phyloP scores from a whole-genome alignment of 2,113 vertebrate genomes.

The Eulemur macaco region DNA sequence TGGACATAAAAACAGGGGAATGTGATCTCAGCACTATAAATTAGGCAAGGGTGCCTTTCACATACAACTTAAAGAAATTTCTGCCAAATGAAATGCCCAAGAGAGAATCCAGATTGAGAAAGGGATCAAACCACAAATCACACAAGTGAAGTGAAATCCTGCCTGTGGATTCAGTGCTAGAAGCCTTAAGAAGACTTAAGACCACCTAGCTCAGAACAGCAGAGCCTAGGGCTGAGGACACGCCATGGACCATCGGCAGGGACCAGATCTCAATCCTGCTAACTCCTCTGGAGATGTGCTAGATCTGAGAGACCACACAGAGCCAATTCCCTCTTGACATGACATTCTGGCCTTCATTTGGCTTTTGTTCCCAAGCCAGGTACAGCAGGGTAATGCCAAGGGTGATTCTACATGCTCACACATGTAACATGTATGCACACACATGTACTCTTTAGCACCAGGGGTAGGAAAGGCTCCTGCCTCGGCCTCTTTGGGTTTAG shows the following conservation, averaged over 20 bases:
- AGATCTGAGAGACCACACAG: background rate
- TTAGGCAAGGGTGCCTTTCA: background rate
- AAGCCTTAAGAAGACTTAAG: background rate
- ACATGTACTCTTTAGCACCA: background rate
- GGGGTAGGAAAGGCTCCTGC: background rate
- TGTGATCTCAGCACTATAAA: background rate
- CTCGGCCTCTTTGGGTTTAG: background rate
- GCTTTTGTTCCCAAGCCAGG: background rate
- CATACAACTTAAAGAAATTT: background rate
- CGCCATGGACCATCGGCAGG: accelerated
- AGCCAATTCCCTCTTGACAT: background rate
- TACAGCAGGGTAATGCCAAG: background rate
- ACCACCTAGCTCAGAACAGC: background rate
- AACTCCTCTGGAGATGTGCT: background rate
- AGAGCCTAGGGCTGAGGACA: background rate
- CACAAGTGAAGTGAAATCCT: background rate
- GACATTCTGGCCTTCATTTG: background rate
- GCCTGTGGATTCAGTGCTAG: background rate
- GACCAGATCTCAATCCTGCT: background rate
- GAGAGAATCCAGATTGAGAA: background rate
- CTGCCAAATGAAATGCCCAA: background rate
- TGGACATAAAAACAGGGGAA: background rate
- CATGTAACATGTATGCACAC: background rate
- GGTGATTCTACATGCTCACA: background rate
- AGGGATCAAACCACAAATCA: background rate